These are phyloP conservation scores for Varanus salvator DNA, from an alignment of 2,113 vertebrate genomes.

Conservation along the genomic window DNA sequence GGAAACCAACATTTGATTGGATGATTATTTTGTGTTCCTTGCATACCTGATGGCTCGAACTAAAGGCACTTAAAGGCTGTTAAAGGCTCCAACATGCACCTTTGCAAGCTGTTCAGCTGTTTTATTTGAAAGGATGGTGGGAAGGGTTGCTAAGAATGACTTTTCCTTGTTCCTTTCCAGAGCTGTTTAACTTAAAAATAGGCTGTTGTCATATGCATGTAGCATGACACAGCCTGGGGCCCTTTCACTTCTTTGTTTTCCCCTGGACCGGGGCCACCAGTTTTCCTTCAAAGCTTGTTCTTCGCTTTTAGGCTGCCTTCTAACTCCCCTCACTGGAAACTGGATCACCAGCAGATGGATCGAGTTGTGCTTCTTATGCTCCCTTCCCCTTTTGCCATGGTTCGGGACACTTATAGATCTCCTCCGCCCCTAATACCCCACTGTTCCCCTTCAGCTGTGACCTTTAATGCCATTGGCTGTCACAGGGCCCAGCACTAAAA, in stretches of 20 bases:
- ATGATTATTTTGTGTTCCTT: not conserved
- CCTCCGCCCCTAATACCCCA: constrained; percentile 27
- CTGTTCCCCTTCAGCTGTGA: not conserved
- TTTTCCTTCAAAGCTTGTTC: not conserved
- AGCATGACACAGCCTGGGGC: not conserved
- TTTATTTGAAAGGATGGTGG: constrained; percentile 17
- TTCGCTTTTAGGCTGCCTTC: not conserved
- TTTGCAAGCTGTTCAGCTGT: not conserved
- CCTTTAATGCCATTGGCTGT: not conserved
- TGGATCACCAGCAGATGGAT: not conserved
- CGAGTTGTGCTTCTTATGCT: constrained; percentile 10
- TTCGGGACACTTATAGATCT: not conserved
- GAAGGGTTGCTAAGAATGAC: constrained; percentile 13
- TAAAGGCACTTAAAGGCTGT: not conserved
- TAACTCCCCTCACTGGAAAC: not conserved
- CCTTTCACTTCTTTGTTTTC: constrained; percentile 34
- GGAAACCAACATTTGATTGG: not conserved
- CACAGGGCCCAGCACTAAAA: constrained; percentile 7
- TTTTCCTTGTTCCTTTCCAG: constrained; percentile 38
- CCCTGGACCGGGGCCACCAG: not conserved
- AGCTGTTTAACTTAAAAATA: constrained; percentile 39
- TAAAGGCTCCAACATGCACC: not conserved
- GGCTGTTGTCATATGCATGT: not conserved
- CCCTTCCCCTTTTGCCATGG: not conserved
- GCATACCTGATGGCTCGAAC: not conserved